Evolutionary conservation across 2,888 invertebrate species (phyloP).

Genomic region (Heliothis peltigera): DNA sequence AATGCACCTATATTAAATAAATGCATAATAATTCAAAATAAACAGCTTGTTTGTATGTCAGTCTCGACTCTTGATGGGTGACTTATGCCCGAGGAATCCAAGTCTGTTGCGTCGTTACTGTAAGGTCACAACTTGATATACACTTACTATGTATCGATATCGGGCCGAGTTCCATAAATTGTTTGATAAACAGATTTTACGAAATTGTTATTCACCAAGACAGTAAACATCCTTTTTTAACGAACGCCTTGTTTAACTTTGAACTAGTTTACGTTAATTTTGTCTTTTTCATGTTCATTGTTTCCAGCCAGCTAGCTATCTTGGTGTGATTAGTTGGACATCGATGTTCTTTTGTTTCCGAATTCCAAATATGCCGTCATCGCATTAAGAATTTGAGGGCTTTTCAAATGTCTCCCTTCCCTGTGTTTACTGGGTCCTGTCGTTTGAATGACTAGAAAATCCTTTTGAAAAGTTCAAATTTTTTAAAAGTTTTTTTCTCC

Average conservation of each 20-base stretch:
- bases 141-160: neutral
- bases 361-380: neutral
- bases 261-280: neutral
- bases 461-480: too few species aligned
- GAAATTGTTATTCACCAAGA: neutral
- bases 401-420: too few species aligned
- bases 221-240: neutral
- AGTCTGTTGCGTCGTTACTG: neutral
- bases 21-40: slow-evolving; percentile 22
- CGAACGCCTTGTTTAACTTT: neutral
- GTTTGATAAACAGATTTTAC: slow-evolving; percentile 1
- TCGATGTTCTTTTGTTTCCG: neutral
- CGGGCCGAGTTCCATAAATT: neutral
- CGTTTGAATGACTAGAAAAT: too few species aligned
- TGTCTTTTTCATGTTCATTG: neutral
- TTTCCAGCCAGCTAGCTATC: neutral
- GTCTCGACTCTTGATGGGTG: slow-evolving; percentile 19
- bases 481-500: too few species aligned
- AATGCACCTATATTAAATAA: slow-evolving; percentile 6
- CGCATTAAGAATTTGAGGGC: too few species aligned
- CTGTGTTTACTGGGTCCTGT: too few species aligned
- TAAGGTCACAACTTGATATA: neutral
- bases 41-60: slow-evolving; percentile 31
- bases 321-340: neutral
- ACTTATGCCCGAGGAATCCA: slow-evolving; percentile 32